Evolutionary conservation across 2,888 invertebrate genomes (phyloP), one percentile per base, ranked within the genome.

Genomic region (Caenorhabditis sp.): DNA sequence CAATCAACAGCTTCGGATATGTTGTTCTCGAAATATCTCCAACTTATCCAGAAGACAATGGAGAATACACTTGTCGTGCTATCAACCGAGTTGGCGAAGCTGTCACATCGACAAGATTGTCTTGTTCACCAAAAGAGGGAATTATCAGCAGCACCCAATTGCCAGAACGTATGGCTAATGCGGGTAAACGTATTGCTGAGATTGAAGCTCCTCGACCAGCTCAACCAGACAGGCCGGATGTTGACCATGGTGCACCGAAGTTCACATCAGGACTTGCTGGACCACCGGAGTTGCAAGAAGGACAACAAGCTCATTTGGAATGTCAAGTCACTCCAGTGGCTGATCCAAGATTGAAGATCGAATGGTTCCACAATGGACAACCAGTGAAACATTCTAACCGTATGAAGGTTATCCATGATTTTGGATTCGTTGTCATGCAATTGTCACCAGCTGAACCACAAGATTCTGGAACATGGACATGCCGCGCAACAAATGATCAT

Each of bases 1-100:
- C 96, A 0, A 95, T 95, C 83, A 94, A 95, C 87, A 97, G 97
- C 88, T 97, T 97, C 89, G 97, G 97, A 64, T 96, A 95, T 88
- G 96, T 97, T 7, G 95, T 97, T 83, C 91, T 99, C 76, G 97
- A 97, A 90, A 93, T 97, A 66, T 93, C 94, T 58, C 95, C 95
- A 75, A 94, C 95, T 69, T 95, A 95, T 86, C 93, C 94, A 88
- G 92, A 95, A 65, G 97, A 97, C 88, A 93, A 78, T 27, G 87
- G 87, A 59, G 85, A 85, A 58, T 84, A 83, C 78, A 76, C 77
- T 36, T 83, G 82, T 67, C 71, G 81, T 31, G 85, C 84, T 12
- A 69, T 77, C 50, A 84, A 85, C 69, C n/a, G 67, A 25, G 76
- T 83, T 25, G 87, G 87, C 25, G 93, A 93, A 31, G 94, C 94